Base-by-base conservation (phyloP, 2,797 vertebrate species). In the Pampus argenteus region DNA sequence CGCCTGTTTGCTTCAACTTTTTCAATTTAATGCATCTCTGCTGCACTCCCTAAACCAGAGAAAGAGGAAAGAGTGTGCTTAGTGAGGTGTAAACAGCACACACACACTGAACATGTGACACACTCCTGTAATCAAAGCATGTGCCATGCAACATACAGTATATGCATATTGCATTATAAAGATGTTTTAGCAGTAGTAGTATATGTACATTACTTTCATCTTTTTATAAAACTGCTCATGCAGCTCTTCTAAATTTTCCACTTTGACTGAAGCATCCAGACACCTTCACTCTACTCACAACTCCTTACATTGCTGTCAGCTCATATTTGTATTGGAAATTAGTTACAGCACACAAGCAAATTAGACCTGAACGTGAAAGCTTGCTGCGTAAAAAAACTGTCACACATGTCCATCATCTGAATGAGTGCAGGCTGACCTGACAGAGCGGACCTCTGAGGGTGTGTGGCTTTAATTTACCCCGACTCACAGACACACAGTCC, bases 361-460 rank as follows among this genome's bases (percentile, higher is more conserved):
- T 23, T 11, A 0, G 44, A 45, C 4, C 31, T 38, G 50, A 66
- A 36, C 5, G 31, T 18, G 23, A 31, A 42, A 36, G 29, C 9
- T 3, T 44, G 3, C 5, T 5, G 26, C 29, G 52, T 31, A 18
- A 48, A 38, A 38, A 55, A 67, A 26, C 52, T 28, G 40, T 70
- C 62, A 55, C 70, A 34, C 58, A 8, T 49, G 54, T 63, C 56
- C 66, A 54, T 66, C 70, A 36, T 61, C 29, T 11, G 29, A 54
- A 23, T 34, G 62, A 42, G 47, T 23, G 52, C 58, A 23, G 52
- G 49, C 0, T 47, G 34, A 36, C 18, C 29, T 28, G 76, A n/a
- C 65, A 68, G 70, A 36, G 55, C 9, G 1, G 38, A 20, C 13
- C 59, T n/a, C 10, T 36, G 42, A 23, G 56, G 34, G 55, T 31